Evolutionary conservation across 1,140 invertebrate genomes (phyloP).

Genomic region (Batillaria attramentaria): DNA sequence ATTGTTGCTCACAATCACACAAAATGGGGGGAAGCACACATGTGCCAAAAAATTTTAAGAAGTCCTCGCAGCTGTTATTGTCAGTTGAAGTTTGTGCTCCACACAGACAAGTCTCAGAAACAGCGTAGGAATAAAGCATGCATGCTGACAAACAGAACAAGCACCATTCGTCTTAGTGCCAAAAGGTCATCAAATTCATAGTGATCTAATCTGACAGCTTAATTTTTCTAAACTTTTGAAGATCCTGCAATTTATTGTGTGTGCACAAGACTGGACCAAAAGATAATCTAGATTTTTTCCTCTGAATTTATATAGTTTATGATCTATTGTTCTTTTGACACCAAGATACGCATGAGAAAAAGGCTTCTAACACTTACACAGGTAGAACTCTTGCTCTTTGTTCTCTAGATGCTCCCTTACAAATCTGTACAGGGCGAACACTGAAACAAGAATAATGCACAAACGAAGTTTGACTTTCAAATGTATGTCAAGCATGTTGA

Average conservation of each 20-base stretch:
- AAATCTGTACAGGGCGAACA: slow-evolving; percentile 80
- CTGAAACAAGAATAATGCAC: slow-evolving; percentile 55
- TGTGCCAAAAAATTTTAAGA: too few relatives aligned
- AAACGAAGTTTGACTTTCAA: not conserved
- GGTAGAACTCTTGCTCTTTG: slow-evolving; percentile 78
- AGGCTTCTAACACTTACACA: slow-evolving; percentile 79
- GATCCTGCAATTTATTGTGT: not conserved
- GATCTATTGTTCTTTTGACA: not conserved
- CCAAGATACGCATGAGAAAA: not conserved
- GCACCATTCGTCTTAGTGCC: too few relatives aligned
- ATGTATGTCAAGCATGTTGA: not conserved
- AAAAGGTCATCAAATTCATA: not conserved
- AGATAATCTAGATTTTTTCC: not conserved
- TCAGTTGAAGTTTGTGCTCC: too few relatives aligned
- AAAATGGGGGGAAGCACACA: too few relatives aligned
- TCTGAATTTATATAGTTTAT: not conserved
- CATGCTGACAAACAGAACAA: too few relatives aligned
- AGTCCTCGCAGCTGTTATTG: too few relatives aligned
- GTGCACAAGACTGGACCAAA: not conserved
- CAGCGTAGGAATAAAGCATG: too few relatives aligned
- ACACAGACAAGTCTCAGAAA: too few relatives aligned
- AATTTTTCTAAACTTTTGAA: not conserved
- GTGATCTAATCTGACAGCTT: too few relatives aligned
- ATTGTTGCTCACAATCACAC: not conserved
- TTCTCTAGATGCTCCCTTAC: slow-evolving; percentile 79